phyloP scores from a whole-genome alignment of 2,797 vertebrate species.

The Micromesistius poutassou region DNA sequence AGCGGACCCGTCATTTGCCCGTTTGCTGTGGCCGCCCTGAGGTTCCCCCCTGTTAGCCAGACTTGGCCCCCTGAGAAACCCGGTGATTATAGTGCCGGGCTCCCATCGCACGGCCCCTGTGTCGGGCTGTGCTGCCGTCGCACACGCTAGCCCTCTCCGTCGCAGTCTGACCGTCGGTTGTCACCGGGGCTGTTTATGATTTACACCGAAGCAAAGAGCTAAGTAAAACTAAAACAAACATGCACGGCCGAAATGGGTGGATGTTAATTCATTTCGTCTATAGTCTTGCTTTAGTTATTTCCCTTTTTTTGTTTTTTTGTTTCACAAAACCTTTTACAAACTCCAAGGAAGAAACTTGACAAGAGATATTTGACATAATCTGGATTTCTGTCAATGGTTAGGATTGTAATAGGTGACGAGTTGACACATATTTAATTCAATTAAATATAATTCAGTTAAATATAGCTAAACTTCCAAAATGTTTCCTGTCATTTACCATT shows the following conservation, averaged over 20 bases:
- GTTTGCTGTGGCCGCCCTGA: conserved; percentile 78
- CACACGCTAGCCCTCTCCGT: conserved; percentile 55
- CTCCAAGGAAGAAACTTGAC: neutral
- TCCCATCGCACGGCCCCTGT: conserved; percentile 67
- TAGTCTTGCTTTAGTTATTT: neutral
- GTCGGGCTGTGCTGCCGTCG: conserved; percentile 60
- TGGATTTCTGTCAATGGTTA: neutral
- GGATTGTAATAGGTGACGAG: neutral
- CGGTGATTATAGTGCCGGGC: conserved; percentile 73
- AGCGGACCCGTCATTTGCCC: conserved; percentile 78
- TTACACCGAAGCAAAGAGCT: neutral
- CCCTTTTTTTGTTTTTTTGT: neutral
- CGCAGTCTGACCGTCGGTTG: conserved; percentile 44
- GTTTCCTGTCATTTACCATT: neutral
- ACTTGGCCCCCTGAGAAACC: conserved; percentile 50
- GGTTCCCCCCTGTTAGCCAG: conserved; percentile 68
- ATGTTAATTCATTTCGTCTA: neutral
- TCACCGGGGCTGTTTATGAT: conserved; percentile 22
- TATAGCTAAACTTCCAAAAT: neutral
- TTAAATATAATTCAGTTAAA: no score
- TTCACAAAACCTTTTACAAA: neutral
- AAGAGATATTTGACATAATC: neutral
- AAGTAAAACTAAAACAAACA: neutral
- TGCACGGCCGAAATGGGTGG: neutral
- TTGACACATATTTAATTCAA: neutral